Evolutionary conservation across 2,113 vertebrate genomes (phyloP).

Genomic region (Sterrhoptilus dennistouni): DNA sequence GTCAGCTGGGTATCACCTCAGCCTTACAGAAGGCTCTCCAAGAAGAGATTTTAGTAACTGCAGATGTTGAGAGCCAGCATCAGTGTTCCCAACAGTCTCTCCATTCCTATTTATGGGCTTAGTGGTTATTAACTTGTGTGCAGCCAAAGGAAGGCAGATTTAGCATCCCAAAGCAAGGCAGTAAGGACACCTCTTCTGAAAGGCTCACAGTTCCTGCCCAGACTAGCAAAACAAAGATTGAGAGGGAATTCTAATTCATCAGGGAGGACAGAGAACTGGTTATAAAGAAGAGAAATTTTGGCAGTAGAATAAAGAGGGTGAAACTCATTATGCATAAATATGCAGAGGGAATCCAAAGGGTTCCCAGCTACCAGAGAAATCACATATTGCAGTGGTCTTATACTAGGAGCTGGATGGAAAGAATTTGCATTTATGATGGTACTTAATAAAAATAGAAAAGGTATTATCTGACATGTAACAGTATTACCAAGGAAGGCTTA

Average conservation of each 20-base stretch:
- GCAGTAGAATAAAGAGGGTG: background rate
- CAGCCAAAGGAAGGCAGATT: background rate
- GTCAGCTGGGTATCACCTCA: background rate
- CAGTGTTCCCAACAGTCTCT: background rate
- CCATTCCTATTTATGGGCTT: background rate
- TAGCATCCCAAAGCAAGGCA: background rate
- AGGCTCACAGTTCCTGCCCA: background rate
- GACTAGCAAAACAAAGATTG: background rate
- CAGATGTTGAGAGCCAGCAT: background rate
- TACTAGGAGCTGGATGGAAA: background rate
- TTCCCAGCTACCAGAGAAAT: background rate
- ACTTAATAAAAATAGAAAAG: background rate
- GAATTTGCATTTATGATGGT: background rate
- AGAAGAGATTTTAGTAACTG: background rate
- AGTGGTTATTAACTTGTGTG: background rate
- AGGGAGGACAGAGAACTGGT: background rate
- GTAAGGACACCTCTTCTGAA: background rate
- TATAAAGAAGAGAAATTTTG: background rate
- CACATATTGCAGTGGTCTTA: background rate
- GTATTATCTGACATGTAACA: background rate
- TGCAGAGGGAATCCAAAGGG: background rate
- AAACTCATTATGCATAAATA: background rate
- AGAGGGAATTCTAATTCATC: background rate
- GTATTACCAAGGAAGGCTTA: background rate
- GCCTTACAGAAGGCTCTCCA: background rate